Evolutionary conservation across 1,140 invertebrate species (phyloP).

Genomic region (Conopomorpha cramerella): DNA sequence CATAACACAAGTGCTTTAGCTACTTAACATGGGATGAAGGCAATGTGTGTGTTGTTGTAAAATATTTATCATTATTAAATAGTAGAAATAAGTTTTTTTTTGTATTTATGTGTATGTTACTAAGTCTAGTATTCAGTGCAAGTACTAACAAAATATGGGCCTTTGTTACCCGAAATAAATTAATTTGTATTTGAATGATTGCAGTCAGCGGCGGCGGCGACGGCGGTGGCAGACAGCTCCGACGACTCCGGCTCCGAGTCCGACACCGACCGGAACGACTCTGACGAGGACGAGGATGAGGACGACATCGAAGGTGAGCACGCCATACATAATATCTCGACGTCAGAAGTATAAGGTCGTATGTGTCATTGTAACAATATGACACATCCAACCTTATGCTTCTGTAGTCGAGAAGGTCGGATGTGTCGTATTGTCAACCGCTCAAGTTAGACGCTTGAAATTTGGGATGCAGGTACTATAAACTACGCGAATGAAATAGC

Average conservation of each 20-base stretch:
- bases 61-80: too few species aligned
- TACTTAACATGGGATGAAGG: too few species aligned
- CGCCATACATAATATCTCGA: not conserved
- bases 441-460: not conserved
- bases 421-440: too few species aligned
- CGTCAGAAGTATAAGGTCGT: not conserved
- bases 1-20: too few species aligned
- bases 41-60: too few species aligned
- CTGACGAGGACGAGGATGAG: slow-evolving; percentile 71
- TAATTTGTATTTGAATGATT: not conserved
- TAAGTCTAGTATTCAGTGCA: too few species aligned
- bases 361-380: not conserved
- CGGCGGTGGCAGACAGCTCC: slow-evolving; percentile 68
- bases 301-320: slow-evolving; percentile 31
- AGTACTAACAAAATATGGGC: too few species aligned
- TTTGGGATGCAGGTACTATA: not conserved
- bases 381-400: not conserved
- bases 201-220: slow-evolving; percentile 38
- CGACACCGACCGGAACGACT: slow-evolving; percentile 66
- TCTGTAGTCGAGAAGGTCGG: too few species aligned
- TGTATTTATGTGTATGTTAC: too few species aligned
- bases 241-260: slow-evolving; percentile 73
- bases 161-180: too few species aligned
- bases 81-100: too few species aligned
- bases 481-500: not conserved